A percentile compares a stretch with the other conserved stretches of the same genome.
These are phyloP conservation scores for Agriopis marginaria DNA, from an alignment of 2,888 invertebrate genomes.

Conservation along the genomic window DNA sequence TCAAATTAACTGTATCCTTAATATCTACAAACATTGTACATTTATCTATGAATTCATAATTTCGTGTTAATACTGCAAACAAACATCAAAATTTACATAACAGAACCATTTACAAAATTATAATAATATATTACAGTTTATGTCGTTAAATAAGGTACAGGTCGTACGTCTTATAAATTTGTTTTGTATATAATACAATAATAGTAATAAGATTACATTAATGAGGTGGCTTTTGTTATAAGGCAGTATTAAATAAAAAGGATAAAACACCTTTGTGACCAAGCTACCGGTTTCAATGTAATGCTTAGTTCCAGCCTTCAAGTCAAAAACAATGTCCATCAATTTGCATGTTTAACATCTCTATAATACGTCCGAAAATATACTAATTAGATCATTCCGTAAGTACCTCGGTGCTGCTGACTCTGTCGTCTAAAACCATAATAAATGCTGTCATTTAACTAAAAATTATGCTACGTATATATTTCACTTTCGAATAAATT, in stretches of 20 bases:
- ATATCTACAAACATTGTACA: slow-evolving; percentile 66
- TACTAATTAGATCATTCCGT: slow-evolving; percentile 54
- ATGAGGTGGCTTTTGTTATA: slow-evolving; percentile 36
- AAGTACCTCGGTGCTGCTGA: slow-evolving; percentile 75
- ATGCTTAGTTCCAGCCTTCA: slow-evolving; percentile 15
- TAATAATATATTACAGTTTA: slow-evolving; percentile 36
- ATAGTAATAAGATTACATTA: slow-evolving; percentile 27
- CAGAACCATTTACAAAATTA: slow-evolving; percentile 31
- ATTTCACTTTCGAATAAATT: slow-evolving; percentile 48
- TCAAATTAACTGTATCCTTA: slow-evolving; percentile 66
- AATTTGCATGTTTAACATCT: slow-evolving; percentile 13
- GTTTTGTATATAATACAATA: slow-evolving; percentile 35
- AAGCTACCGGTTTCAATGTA: slow-evolving; percentile 28
- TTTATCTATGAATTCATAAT: slow-evolving; percentile 55
- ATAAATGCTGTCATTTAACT: slow-evolving; percentile 73
- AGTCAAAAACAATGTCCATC: slow-evolving; percentile 13
- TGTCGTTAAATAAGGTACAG: slow-evolving; percentile 17
- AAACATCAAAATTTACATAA: slow-evolving; percentile 49
- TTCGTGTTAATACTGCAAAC: slow-evolving; percentile 65
- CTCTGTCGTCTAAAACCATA: slow-evolving; percentile 56
- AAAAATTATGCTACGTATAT: slow-evolving; percentile 50
- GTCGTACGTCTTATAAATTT: slow-evolving; percentile 20
- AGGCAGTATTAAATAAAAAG: slow-evolving; percentile 24
- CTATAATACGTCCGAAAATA: slow-evolving; percentile 25
- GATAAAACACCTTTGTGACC: slow-evolving; percentile 37